Percentiles rank a stretch among this genome's conserved stretches.
These are phyloP conservation scores for Zoanthus sociatus DNA, from an alignment of 92 coral and sea anemone genomes.

Conservation along the genomic window DNA sequence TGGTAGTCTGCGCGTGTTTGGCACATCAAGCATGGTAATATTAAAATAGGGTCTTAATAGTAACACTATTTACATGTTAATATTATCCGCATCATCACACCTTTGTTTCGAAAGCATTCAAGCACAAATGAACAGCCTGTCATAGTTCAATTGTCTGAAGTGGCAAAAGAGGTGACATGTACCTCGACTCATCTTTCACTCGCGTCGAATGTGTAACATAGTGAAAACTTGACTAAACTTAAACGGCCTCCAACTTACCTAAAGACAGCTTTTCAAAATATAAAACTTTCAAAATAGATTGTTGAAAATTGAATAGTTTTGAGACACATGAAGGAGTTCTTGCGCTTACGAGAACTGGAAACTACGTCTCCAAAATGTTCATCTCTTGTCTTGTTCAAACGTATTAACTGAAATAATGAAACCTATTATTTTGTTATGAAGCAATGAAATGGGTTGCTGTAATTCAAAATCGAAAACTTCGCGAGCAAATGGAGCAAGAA, in stretches of 20 bases:
- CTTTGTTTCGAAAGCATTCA: conserved; percentile 20
- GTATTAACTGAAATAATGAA: not conserved
- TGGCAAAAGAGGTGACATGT: not conserved
- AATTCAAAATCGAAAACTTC: conserved; percentile 71
- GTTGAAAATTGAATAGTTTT: not conserved
- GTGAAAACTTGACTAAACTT: not conserved
- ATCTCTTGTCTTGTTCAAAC: conserved; percentile 12
- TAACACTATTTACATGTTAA: not conserved
- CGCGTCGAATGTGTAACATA: too few species aligned
- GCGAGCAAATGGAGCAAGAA: conserved; percentile 48
- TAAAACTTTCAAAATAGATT: not conserved
- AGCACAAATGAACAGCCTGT: conserved; percentile 43
- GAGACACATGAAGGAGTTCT: conserved; percentile 13
- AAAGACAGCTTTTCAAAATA: not conserved
- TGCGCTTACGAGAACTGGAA: not conserved
- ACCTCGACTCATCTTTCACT: not conserved
- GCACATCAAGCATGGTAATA: too few species aligned
- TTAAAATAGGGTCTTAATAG: too few species aligned
- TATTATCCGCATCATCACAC: not conserved
- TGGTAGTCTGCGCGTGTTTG: too few species aligned
- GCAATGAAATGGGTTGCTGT: conserved; percentile 79
- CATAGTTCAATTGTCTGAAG: not conserved
- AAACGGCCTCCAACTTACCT: not conserved
- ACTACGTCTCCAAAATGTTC: conserved; percentile 1
- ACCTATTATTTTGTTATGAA: not conserved